Percentiles rank a stretch among this genome's conserved stretches.
phyloP scores from a whole-genome alignment of 2,888 invertebrate species.

The Eilema caniola region DNA sequence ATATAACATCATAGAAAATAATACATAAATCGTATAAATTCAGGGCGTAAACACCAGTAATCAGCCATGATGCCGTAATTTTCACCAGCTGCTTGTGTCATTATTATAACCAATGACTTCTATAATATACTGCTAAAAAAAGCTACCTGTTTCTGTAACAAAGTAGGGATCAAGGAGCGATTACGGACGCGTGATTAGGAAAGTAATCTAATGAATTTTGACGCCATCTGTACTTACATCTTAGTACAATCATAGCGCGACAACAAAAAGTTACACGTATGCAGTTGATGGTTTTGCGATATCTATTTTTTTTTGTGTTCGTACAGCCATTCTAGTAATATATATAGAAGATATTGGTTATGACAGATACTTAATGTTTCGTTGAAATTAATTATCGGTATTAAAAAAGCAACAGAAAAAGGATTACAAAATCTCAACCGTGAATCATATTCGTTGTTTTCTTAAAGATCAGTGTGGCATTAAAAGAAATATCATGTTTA shows the following conservation, averaged over 20 bases:
- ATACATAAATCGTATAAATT: conserved; percentile 20
- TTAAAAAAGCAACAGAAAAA: conserved; percentile 34
- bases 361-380: conserved; percentile 17
- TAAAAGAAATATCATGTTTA: conserved; percentile 32
- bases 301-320: too few relatives aligned
- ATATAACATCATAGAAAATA: conserved; percentile 10
- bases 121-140: neutral
- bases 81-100: conserved; percentile 7
- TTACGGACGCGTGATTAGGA: too few relatives aligned
- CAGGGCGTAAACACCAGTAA: conserved; percentile 6
- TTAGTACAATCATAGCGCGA: too few relatives aligned
- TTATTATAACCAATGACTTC: neutral
- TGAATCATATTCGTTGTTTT: conserved; percentile 62
- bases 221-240: too few relatives aligned
- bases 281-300: too few relatives aligned
- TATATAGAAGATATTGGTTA: neutral
- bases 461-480: conserved; percentile 51
- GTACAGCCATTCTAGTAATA: neutral
- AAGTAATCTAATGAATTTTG: too few relatives aligned
- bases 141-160: too few relatives aligned
- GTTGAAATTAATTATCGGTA: conserved; percentile 34
- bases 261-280: too few relatives aligned
- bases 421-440: conserved; percentile 48
- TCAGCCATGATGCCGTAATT: conserved; percentile 8
- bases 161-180: too few relatives aligned